These are phyloP conservation scores for Xestia c-nigrum DNA, from an alignment of 2,888 invertebrate species.

Conservation along the genomic window DNA sequence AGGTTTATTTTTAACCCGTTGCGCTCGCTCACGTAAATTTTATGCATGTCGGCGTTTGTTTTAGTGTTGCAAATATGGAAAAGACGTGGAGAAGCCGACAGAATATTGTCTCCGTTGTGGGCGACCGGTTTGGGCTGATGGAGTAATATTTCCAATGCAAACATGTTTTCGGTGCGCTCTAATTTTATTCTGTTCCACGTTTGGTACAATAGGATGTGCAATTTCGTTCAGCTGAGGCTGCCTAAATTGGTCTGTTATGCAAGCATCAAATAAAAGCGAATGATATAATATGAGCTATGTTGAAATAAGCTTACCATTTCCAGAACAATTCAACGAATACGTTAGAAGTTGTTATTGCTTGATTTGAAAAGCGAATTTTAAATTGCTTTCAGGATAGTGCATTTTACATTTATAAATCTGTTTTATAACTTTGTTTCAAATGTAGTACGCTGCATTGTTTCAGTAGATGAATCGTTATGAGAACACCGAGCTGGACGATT, in stretches of 20 bases:
- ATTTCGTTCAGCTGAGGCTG: slow-evolving; percentile 81
- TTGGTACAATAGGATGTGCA: slow-evolving; percentile 81
- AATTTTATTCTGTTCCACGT: slow-evolving; percentile 82
- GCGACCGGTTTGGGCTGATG: slow-evolving; percentile 70
- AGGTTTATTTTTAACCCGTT: slow-evolving; percentile 72
- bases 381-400: slow-evolving; percentile 61
- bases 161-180: slow-evolving; percentile 79
- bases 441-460: slow-evolving; percentile 46
- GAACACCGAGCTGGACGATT: slow-evolving; percentile 18
- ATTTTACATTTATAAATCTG: slow-evolving; percentile 57
- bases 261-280: slow-evolving; percentile 80
- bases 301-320: slow-evolving; percentile 74
- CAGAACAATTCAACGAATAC: slow-evolving; percentile 68
- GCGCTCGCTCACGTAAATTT: slow-evolving; percentile 68
- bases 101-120: slow-evolving; percentile 72
- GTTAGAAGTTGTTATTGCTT: slow-evolving; percentile 71
- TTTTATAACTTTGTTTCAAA: slow-evolving; percentile 43
- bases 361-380: slow-evolving; percentile 67
- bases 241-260: slow-evolving; percentile 81
- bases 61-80: slow-evolving; percentile 75
- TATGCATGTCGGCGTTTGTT: slow-evolving; percentile 72
- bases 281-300: slow-evolving; percentile 74
- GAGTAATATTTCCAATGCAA: slow-evolving; percentile 80
- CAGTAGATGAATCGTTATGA: slow-evolving; percentile 41
- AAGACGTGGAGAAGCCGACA: slow-evolving; percentile 69